Percentiles rank a stretch among this genome's conserved stretches.
phyloP scores from a whole-genome alignment of 2,113 vertebrate species.

The Polypterus senegalus region DNA sequence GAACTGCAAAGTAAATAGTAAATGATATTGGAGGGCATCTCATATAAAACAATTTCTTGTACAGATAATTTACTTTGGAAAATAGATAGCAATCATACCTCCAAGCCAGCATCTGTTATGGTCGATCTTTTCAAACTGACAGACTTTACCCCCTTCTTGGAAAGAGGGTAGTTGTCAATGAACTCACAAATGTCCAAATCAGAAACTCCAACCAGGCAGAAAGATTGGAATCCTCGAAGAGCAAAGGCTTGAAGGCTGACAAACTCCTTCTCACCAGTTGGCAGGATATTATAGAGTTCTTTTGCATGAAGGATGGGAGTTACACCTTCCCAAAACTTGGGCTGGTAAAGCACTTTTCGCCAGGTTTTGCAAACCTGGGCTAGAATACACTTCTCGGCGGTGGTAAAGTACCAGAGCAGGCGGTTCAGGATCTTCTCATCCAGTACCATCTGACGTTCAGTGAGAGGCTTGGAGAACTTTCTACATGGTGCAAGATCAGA shows the following conservation, averaged over 20 bases:
- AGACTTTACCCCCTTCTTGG: slow-evolving; percentile 93
- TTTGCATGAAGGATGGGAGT: slow-evolving; percentile 89
- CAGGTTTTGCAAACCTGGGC: slow-evolving; percentile 94
- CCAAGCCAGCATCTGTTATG: slow-evolving; percentile 89
- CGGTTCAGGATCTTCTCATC: slow-evolving; percentile 93
- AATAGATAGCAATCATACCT: slow-evolving; percentile 53
- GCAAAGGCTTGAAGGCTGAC: slow-evolving; percentile 92
- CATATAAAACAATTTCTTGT: background rate
- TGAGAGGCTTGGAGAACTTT: slow-evolving; percentile 49
- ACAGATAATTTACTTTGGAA: background rate
- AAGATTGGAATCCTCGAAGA: slow-evolving; percentile 80
- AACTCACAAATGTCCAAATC: slow-evolving; percentile 99
- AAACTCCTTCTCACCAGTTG: slow-evolving; percentile 87
- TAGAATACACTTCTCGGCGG: slow-evolving; percentile 83
- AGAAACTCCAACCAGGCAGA: slow-evolving; percentile 93
- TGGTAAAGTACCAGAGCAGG: slow-evolving; percentile 95
- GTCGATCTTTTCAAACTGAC: slow-evolving; percentile 96
- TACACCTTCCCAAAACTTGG: slow-evolving; percentile 93
- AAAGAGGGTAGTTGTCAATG: slow-evolving; percentile 96
- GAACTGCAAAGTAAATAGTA: too few relatives aligned
- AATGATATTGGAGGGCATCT: background rate
- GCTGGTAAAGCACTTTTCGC: slow-evolving; percentile 92
- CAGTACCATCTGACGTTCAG: slow-evolving; percentile 72
- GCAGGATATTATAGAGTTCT: slow-evolving; percentile 84
- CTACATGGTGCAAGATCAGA: slow-evolving; percentile 52